Evolutionary conservation across 2,113 vertebrate species (phyloP), one percentile per base, ranked within the genome.

Genomic region (Cranoglanis bouderius): DNA sequence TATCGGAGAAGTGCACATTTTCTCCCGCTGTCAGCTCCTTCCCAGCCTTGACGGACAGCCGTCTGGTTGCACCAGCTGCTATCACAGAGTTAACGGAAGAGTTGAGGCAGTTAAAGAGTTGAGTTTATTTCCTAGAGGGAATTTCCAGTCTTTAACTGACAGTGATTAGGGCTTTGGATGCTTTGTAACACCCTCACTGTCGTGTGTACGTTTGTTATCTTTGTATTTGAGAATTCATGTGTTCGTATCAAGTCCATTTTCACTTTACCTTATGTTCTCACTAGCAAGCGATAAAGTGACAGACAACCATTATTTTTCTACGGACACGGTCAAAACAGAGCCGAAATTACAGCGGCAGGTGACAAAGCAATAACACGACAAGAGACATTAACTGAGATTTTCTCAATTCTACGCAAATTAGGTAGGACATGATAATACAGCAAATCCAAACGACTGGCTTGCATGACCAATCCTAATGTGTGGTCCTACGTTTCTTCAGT

Each of bases 1-100:
- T 96, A 96, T 96, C 95, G 91, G 94, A 94, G 94, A 93, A 95
- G 95, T 95, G 94, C 95, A 96, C 95, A 95, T 95, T 95, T 95
- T 92, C 94, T 92, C 93, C 92, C 94, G 86, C 93, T 87, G 92
- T 94, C 94, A 94, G 92, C 92, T 93, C 87, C 93, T 92, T 92
- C 93, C 93, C 90, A 38, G 90, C 63, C 9, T 72, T 95, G 95
- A 96, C 91, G 95, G 95, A 95, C 95, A 95, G 93, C 93, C 95
- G 94, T 94, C 95, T 93, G 93, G 94, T 82, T 70, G 67, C 82
- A 67, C 74, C 74, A 75, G 83, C 84, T 88, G 83, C 59, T 88
- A 89, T 74, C 74, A 61, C 65, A 86, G 72, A 89, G 85, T 57
- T 55, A 78, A 83, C 78, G 13, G 72, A 70, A 61, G 65, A 81